phyloP scores from a whole-genome alignment of 2,888 invertebrate genomes.

The Keiferia lycopersicella region DNA sequence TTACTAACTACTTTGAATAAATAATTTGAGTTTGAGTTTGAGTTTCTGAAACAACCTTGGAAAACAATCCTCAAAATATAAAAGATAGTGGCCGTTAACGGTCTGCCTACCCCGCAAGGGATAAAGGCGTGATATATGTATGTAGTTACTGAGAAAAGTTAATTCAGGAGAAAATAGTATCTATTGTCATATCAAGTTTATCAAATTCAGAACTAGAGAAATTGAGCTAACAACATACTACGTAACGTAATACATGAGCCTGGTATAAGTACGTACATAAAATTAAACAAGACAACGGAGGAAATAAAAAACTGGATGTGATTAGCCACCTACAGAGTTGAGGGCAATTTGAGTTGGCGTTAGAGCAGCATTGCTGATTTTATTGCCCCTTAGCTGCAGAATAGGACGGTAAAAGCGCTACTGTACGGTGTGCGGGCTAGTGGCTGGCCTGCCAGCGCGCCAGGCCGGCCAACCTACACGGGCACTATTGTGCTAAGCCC shows the following conservation, averaged over 20 bases:
- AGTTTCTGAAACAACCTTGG: no score
- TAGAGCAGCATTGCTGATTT: slow-evolving; percentile 18
- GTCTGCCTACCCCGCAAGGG: no score
- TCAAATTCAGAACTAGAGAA: neutral
- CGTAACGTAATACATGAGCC: neutral
- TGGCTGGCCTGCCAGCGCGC: slow-evolving; percentile 1
- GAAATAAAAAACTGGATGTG: neutral
- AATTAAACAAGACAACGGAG: slow-evolving; percentile 3
- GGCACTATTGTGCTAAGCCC: no score
- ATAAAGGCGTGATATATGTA: no score
- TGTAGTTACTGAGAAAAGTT: no score
- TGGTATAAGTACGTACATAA: no score
- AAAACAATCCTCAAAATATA: no score
- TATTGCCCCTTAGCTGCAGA: slow-evolving; percentile 8
- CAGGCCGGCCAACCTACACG: slow-evolving; percentile 32
- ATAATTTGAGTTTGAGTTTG: no score
- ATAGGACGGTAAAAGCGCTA: slow-evolving; percentile 21
- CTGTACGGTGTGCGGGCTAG: slow-evolving; percentile 8
- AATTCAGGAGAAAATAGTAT: no score
- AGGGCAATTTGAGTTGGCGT: slow-evolving; percentile 21
- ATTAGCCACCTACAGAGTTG: slow-evolving; percentile 20
- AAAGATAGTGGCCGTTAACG: no score
- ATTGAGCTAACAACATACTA: slow-evolving; percentile 4
- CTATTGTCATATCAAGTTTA: no score
- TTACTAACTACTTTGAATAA: no score